A percentile compares a stretch with the other conserved stretches of the same genome.
These are phyloP conservation scores for Nycteola revayana DNA, from an alignment of 2,888 invertebrate species.

Conservation along the genomic window DNA sequence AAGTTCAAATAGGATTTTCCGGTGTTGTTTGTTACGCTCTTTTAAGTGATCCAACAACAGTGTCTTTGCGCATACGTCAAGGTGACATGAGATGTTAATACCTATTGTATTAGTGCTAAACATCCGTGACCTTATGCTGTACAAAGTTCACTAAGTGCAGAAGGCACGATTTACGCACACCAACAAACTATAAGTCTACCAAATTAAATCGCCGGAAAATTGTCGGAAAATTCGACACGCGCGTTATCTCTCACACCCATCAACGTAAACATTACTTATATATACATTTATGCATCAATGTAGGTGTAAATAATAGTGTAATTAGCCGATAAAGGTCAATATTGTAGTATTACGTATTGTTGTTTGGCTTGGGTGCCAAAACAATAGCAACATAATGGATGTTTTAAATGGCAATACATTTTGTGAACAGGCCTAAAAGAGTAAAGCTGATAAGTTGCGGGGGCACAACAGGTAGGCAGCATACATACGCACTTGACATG, in stretches of 20 bases:
- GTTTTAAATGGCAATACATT: constrained; percentile 47
- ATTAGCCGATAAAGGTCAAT: constrained; percentile 26
- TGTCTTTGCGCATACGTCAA: constrained; percentile 72
- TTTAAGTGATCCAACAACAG: constrained; percentile 41
- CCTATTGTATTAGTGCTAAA: constrained; percentile 76
- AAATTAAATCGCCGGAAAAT: constrained; percentile 42
- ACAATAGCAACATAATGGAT: too few species aligned
- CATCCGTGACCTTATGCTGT: constrained; percentile 75
- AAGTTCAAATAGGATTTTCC: constrained; percentile 37
- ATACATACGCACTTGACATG: constrained; percentile 68
- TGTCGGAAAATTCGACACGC: constrained; percentile 35
- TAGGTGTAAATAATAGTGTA: constrained; percentile 14
- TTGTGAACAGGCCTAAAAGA: constrained; percentile 64
- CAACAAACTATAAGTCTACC: constrained; percentile 31
- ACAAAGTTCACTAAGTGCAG: constrained; percentile 75
- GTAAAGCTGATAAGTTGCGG: constrained; percentile 69
- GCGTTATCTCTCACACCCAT: constrained; percentile 18
- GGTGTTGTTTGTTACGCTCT: constrained; percentile 32
- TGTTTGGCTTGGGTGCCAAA: too few species aligned
- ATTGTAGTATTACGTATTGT: constrained; percentile 31
- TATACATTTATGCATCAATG: constrained; percentile 13
- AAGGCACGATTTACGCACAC: constrained; percentile 52
- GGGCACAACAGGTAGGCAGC: constrained; percentile 72
- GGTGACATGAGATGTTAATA: constrained; percentile 78
- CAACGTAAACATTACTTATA: constrained; percentile 20